These are phyloP conservation scores for Gallinago undulata DNA, from an alignment of 2,113 vertebrate species.

Conservation along the genomic window DNA sequence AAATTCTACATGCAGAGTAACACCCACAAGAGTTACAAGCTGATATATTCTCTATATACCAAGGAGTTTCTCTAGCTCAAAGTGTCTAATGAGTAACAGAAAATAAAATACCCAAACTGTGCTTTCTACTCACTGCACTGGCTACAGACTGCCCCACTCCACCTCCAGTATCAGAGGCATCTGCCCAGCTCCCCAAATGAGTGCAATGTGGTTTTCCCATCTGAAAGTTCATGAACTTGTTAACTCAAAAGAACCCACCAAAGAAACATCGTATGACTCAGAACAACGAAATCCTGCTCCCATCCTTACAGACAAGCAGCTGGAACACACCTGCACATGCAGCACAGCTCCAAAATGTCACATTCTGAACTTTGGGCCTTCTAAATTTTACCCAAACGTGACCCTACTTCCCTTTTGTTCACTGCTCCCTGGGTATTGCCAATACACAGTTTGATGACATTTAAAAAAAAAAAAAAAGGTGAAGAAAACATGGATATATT, in stretches of 20 bases:
- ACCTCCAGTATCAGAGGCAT: not conserved
- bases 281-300: not conserved
- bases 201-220: not conserved
- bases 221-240: not conserved
- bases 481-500: not conserved
- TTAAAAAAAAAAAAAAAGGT: not conserved
- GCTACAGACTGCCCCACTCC: not conserved
- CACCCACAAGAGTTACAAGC: not conserved
- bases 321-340: fast-evolving
- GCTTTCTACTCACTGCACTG: not conserved
- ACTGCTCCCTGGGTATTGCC: not conserved
- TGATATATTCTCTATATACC: not conserved
- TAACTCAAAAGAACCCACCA: not conserved
- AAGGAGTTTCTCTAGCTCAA: not conserved
- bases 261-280: not conserved
- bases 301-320: not conserved
- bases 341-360: not conserved
- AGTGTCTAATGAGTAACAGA: not conserved
- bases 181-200: not conserved
- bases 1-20: not conserved
- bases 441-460: not conserved
- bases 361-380: not conserved
- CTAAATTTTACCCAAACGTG: not conserved
- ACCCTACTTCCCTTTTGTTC: not conserved
- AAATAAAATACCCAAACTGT: not conserved